These are phyloP conservation scores for Corythornis vintsioides DNA, from an alignment of 2,113 vertebrate species.

Conservation along the genomic window DNA sequence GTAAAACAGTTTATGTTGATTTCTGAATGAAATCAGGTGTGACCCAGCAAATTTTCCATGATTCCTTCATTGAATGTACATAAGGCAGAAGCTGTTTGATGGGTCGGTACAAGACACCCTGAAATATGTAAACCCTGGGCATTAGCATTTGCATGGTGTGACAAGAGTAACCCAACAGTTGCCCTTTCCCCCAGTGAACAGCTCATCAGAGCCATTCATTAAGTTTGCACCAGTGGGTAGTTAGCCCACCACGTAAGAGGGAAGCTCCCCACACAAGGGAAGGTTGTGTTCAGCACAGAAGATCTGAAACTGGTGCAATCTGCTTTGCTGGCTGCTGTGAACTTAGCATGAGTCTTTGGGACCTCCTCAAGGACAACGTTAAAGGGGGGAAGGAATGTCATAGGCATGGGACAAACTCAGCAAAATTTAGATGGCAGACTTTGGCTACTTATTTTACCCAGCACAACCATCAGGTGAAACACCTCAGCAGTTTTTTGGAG, in stretches of 20 bases:
- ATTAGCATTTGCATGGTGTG: background rate
- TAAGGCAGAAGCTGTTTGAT: background rate
- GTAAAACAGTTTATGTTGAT: background rate
- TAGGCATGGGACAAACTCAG: background rate
- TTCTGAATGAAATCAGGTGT: background rate
- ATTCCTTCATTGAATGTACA: no score
- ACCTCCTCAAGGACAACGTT: background rate
- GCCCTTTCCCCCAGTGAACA: accelerated
- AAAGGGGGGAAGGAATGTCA: background rate
- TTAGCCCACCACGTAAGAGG: background rate
- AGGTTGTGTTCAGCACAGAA: background rate
- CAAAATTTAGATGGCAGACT: background rate
- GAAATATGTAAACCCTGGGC: accelerated
- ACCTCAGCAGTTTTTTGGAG: background rate
- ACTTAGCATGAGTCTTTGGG: background rate
- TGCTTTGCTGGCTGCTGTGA: background rate
- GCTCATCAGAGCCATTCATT: background rate
- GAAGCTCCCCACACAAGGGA: background rate
- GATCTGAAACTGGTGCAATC: background rate
- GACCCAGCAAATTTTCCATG: background rate
- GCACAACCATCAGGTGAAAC: background rate
- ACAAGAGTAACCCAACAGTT: background rate
- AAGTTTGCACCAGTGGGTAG: background rate
- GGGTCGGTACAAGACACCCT: background rate
- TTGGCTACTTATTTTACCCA: background rate